These are phyloP conservation scores for Austrolebias charrua DNA, from an alignment of 2,797 vertebrate genomes.

Conservation along the genomic window DNA sequence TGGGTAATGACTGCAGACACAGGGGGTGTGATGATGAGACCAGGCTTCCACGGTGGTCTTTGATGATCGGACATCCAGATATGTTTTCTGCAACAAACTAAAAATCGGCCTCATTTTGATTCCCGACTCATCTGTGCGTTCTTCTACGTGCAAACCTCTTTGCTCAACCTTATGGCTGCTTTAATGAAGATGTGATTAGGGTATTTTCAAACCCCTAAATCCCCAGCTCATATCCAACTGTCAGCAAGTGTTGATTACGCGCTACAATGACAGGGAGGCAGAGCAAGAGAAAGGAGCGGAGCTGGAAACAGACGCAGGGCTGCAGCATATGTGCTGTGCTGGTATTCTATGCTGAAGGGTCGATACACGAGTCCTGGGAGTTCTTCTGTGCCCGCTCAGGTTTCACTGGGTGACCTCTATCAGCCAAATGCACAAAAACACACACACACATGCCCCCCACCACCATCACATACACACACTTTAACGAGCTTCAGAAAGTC, in stretches of 20 bases:
- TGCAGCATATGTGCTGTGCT: slow-evolving; percentile 72
- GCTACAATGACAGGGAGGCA: slow-evolving; percentile 43
- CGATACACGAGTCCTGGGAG: slow-evolving; percentile 77
- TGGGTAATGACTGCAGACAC: slow-evolving; percentile 40
- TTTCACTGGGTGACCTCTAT: slow-evolving; percentile 82
- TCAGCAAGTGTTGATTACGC: slow-evolving; percentile 64
- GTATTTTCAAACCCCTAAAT: slow-evolving; percentile 46
- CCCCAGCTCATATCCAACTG: slow-evolving; percentile 61
- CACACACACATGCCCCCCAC: neutral
- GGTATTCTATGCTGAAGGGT: slow-evolving; percentile 67
- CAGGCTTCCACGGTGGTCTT: slow-evolving; percentile 46
- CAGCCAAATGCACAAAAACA: slow-evolving; percentile 42
- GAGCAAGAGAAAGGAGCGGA: slow-evolving; percentile 30
- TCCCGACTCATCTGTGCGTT: neutral
- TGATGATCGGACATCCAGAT: slow-evolving; percentile 3
- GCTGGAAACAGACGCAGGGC: slow-evolving; percentile 35
- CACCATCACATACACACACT: slow-evolving; percentile 30
- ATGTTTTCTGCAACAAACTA: slow-evolving; percentile 30
- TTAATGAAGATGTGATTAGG: slow-evolving; percentile 21
- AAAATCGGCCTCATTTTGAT: slow-evolving; percentile 9
- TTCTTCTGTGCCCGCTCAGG: slow-evolving; percentile 71
- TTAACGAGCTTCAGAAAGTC: slow-evolving; percentile 1
- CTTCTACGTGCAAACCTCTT: neutral
- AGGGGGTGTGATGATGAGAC: slow-evolving; percentile 44
- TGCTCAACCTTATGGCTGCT: neutral